phyloP scores from a whole-genome alignment of 2,797 vertebrate species.

The Clamator glandarius region DNA sequence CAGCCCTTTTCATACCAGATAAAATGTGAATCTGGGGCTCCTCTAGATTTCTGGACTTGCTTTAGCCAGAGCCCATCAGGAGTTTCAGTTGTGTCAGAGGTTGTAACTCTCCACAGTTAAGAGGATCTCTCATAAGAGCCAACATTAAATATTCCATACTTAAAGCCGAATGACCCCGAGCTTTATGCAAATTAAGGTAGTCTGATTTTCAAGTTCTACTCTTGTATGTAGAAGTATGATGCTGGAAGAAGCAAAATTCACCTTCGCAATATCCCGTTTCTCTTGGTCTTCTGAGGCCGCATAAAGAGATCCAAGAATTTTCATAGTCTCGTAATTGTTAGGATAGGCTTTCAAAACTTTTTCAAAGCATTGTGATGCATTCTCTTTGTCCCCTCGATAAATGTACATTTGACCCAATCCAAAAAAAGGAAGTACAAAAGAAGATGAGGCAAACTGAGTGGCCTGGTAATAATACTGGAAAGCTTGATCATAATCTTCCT shows the following conservation, averaged over 20 bases:
- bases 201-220: neutral
- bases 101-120: neutral
- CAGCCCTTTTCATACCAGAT: neutral
- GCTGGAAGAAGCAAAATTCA: conserved; percentile 37
- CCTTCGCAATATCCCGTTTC: conserved; percentile 97
- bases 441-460: conserved; percentile 97
- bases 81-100: neutral
- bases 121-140: neutral
- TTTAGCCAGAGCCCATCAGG: neutral
- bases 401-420: conserved; percentile 99
- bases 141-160: neutral
- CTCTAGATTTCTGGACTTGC: neutral
- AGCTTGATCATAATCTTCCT: conserved; percentile 99
- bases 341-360: conserved; percentile 99
- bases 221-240: rapidly evolving
- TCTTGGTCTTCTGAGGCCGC: conserved; percentile 99
- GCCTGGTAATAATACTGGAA: conserved; percentile 99
- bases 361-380: conserved; percentile 98
- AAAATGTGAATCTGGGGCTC: neutral
- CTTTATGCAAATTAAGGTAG: neutral
- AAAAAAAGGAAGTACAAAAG: conserved; percentile 97
- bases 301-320: conserved; percentile 97
- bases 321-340: conserved; percentile 99
- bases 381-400: conserved; percentile 97
- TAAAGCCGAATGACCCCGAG: neutral